A percentile compares a stretch with the other conserved stretches of the same genome.
Conservation (phyloP, 1,140 invertebrate genomes). For the Pectinophora gossypiella region DNA sequence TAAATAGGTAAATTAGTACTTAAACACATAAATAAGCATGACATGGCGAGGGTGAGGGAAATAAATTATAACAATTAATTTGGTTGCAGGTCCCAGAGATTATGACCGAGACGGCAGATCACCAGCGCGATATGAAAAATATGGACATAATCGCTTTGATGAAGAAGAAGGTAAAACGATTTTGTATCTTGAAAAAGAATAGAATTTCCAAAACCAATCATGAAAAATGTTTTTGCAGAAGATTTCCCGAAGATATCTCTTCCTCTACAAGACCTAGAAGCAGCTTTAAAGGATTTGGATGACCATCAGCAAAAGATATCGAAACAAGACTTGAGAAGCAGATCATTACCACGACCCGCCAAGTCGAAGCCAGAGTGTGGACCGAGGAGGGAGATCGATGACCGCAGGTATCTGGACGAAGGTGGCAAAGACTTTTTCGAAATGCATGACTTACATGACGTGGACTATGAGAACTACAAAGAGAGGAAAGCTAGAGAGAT, state of each 20-base stretch:
- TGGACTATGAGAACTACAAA: constrained; percentile 60
- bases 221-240: constrained; percentile 36
- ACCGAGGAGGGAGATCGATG: constrained; percentile 45
- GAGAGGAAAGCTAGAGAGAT: constrained; percentile 49
- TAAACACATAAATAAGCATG: too few species aligned
- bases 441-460: constrained; percentile 58
- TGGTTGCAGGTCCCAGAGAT: constrained; percentile 30
- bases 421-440: constrained; percentile 51
- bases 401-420: constrained; percentile 37
- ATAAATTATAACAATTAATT: too few species aligned
- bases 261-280: constrained; percentile 57
- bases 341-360: constrained; percentile 46
- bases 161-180: constrained; percentile 38
- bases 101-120: constrained; percentile 40
- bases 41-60: background rate
- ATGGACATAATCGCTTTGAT: constrained; percentile 33
- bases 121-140: constrained; percentile 38
- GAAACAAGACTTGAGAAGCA: constrained; percentile 43
- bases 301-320: constrained; percentile 41
- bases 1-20: too few species aligned
- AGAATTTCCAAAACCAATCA: too few species aligned
- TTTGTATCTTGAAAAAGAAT: background rate
- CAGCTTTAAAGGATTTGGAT: constrained; percentile 56
- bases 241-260: constrained; percentile 61
- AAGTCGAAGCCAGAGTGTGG: constrained; percentile 50